Conservation (phyloP, 1,140 invertebrate species). For the Zaprionus ornatus region DNA sequence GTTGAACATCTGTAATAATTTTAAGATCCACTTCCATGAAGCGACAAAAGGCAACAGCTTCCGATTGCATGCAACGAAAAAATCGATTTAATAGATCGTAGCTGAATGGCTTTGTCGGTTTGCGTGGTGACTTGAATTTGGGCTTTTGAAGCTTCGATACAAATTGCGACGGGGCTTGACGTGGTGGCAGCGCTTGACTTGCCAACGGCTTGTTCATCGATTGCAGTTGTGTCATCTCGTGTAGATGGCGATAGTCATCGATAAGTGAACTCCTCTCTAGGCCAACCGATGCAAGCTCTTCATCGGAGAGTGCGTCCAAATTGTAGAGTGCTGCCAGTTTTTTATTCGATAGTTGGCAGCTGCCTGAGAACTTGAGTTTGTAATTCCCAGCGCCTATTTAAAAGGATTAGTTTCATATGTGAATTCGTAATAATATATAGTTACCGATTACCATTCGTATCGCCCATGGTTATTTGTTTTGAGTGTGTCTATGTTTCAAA, state of each 20-base stretch:
- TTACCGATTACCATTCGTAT: conserved; percentile 10
- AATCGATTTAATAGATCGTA: conserved; percentile 32
- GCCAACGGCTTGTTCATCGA: background rate
- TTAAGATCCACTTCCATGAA: conserved; percentile 40
- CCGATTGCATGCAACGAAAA: conserved; percentile 40
- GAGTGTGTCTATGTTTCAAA: conserved; percentile 20
- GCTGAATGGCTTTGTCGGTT: conserved; percentile 3
- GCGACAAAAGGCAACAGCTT: conserved; percentile 12
- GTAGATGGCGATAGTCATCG: conserved; percentile 60
- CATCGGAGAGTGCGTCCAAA: conserved; percentile 40
- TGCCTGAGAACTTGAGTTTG: conserved; percentile 50
- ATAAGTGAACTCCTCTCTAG: conserved; percentile 42
- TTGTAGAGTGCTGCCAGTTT: conserved; percentile 40
- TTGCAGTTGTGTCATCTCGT: conserved; percentile 41
- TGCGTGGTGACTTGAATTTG: conserved; percentile 27
- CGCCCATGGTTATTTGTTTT: conserved; percentile 21
- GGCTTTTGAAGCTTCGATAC: conserved; percentile 23
- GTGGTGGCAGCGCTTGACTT: background rate
- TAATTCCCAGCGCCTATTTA: conserved; percentile 1
- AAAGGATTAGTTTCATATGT: background rate
- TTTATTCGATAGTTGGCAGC: conserved; percentile 31
- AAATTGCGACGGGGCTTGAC: background rate
- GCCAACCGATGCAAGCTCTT: conserved; percentile 41
- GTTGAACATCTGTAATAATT: conserved; percentile 29
- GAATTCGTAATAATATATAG: background rate